Conservation (phyloP, 2,797 vertebrate genomes). For the Paguma larvata region DNA sequence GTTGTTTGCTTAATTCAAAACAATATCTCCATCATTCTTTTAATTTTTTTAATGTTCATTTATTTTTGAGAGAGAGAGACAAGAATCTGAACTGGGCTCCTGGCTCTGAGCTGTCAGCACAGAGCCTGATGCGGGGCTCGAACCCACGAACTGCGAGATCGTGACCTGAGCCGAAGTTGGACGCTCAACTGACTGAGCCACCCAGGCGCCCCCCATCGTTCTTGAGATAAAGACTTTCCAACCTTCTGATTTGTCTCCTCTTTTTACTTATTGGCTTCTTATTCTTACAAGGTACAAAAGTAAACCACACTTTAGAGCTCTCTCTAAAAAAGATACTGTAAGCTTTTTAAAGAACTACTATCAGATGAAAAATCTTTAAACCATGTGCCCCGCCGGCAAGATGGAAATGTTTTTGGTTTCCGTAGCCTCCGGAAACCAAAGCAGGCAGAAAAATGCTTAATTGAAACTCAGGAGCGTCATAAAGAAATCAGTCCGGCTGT, state of each 20-base stretch:
- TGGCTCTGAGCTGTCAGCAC: too few species aligned
- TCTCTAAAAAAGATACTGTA: neutral
- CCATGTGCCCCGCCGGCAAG: neutral
- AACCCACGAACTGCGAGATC: too few species aligned
- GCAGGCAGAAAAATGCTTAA: constrained; percentile 4
- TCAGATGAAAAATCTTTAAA: constrained; percentile 28
- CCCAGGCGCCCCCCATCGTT: neutral
- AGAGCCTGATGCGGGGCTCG: too few species aligned
- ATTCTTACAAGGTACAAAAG: neutral
- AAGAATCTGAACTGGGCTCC: too few species aligned
- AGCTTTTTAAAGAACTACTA: neutral
- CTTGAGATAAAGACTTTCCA: constrained; percentile 12
- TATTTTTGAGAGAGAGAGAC: too few species aligned
- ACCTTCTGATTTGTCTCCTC: neutral
- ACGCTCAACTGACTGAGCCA: too few species aligned
- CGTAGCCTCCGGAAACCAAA: constrained; percentile 14
- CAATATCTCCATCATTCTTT: neutral
- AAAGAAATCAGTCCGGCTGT: neutral
- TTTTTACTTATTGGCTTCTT: neutral
- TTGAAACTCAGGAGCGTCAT: neutral
- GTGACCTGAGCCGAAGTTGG: too few species aligned
- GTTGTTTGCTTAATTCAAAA: neutral
- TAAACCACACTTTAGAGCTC: constrained; percentile 12
- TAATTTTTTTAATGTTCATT: too few species aligned
- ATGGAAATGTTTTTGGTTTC: constrained; percentile 24